A percentile compares a stretch with the other conserved stretches of the same genome.
Evolutionary conservation across 2,888 invertebrate species (phyloP).

Genomic region (Amitus sp.): DNA sequence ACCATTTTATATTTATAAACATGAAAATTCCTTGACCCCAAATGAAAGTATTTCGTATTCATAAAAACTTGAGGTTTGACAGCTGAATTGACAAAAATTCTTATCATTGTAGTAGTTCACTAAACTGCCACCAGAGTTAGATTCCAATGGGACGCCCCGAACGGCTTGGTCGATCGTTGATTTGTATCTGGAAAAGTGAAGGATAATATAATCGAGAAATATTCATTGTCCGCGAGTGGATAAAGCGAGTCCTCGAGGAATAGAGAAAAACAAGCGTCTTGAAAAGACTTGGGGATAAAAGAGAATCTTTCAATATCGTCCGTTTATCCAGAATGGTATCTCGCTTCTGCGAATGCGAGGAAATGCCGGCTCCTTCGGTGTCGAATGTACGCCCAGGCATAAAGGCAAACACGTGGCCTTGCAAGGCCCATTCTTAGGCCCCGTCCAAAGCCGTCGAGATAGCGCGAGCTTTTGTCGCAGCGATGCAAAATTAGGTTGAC

Average conservation of each 20-base stretch:
- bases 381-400: not conserved
- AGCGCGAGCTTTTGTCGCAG: conserved; percentile 11
- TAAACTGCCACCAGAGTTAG: too few relatives aligned
- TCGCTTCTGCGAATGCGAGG: conserved; percentile 6
- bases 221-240: not conserved
- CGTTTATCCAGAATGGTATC: conserved; percentile 9
- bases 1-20: too few relatives aligned
- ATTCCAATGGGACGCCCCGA: too few relatives aligned
- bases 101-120: too few relatives aligned
- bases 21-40: too few relatives aligned
- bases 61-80: too few relatives aligned
- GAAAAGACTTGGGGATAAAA: conserved; percentile 2
- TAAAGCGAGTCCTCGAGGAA: not conserved
- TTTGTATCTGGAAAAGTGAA: not conserved
- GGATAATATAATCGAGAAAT: not conserved
- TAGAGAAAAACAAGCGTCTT: conserved; percentile 1
- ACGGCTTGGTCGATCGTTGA: too few relatives aligned
- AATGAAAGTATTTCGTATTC: too few relatives aligned
- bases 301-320: conserved; percentile 3
- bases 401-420: conserved; percentile 7
- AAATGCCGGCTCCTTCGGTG: not conserved
- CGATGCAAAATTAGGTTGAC: conserved; percentile 60
- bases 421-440: not conserved
- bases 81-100: too few relatives aligned
- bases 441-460: conserved; percentile 2